These are phyloP conservation scores for Drosophila eohydei DNA, from an alignment of 2,888 invertebrate genomes.

Conservation along the genomic window DNA sequence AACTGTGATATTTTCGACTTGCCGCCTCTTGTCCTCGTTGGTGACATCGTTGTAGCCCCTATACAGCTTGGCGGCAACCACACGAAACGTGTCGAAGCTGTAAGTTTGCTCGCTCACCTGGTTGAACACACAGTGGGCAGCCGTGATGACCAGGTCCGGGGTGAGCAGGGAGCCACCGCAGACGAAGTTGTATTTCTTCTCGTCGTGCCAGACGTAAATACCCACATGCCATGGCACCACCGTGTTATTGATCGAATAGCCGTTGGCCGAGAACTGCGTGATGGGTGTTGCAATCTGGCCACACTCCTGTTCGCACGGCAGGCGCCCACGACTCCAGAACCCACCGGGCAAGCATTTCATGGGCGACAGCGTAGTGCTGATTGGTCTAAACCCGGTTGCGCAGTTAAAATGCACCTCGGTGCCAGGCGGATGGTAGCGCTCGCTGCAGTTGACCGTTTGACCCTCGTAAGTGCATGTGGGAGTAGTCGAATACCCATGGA, in stretches of 20 bases:
- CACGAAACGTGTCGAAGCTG: constrained; percentile 38
- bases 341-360: constrained; percentile 56
- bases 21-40: constrained; percentile 27
- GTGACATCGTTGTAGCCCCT: constrained; percentile 43
- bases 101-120: constrained; percentile 34
- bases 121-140: constrained; percentile 69
- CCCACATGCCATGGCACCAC: constrained; percentile 72
- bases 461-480: constrained; percentile 51
- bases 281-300: constrained; percentile 70
- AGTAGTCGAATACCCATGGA: constrained; percentile 63
- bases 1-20: constrained; percentile 49
- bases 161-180: constrained; percentile 67
- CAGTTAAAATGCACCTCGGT: constrained; percentile 63
- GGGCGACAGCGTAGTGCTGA: constrained; percentile 21
- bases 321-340: constrained; percentile 56
- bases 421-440: constrained; percentile 60
- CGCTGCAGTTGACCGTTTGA: constrained; percentile 43
- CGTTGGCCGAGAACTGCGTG: constrained; percentile 58
- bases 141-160: constrained; percentile 67
- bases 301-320: constrained; percentile 57
- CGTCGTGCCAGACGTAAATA: constrained; percentile 50
- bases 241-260: constrained; percentile 62
- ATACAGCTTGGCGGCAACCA: constrained; percentile 62
- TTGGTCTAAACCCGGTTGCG: constrained; percentile 54
- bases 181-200: constrained; percentile 52